Evolutionary conservation across 2,888 invertebrate species (phyloP), one percentile per base, ranked within the genome.

Genomic region (Chelonus formosanus): DNA sequence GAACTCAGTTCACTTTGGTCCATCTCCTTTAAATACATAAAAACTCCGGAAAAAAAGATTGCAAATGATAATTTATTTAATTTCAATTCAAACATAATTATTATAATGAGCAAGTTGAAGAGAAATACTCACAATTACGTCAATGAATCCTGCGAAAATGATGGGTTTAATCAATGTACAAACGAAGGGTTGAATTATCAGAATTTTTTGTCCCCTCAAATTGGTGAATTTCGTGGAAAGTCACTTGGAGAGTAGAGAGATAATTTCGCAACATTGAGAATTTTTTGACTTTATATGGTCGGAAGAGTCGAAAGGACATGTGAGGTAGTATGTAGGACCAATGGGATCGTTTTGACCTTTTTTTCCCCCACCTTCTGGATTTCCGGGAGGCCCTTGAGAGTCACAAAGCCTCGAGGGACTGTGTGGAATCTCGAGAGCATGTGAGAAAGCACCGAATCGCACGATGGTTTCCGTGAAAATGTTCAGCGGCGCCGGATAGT

Each of bases 351-450:
- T 70, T 68, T 73, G 70, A 75, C 74, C 73, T 75, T 76, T 76
- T 20, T 76, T 76, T 60, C 45, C 44, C 43, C n/a, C 8, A 34
- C 45, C 68, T 63, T 74, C 70, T 64, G 73, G 70, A 75, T 74
- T 69, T 72, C 70, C 68, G 71, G 68, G 73, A 60, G 54, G 36
- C 60, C 40, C 60, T 43, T 32, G 52, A 43, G 52, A 52, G 52
- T 60, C 60, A 48, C 52, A 61, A 53, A 34, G 44, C 72, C 76
- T 73, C 73, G 73, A 75, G 76, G 75, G 71, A 52, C 52, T 31
- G 34, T 52, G 52, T 52, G 71, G 70, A 73, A 73, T 71, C 76
- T 74, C 76, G 73, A 74, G 76, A 75, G 77, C 73, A 72, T 73
- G 72, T 71, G 72, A 73, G 73, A n/a, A 10, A 53, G 58, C 35